Evolutionary conservation across 1,140 invertebrate genomes (phyloP).

Genomic region (Bathynomus jamesi): DNA sequence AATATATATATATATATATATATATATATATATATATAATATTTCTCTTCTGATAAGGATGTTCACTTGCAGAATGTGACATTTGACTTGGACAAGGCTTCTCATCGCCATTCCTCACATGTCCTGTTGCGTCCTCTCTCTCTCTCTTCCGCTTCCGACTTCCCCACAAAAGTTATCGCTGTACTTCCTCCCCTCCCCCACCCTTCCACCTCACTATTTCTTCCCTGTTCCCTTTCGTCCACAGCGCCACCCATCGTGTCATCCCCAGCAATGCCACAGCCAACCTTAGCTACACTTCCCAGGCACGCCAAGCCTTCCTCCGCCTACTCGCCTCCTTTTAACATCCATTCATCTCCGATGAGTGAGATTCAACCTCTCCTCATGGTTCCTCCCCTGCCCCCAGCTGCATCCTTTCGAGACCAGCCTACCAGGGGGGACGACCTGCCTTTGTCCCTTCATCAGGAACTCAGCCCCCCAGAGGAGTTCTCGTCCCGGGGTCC

Average conservation of each 20-base stretch:
- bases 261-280: neutral
- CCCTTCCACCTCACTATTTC: neutral
- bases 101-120: neutral
- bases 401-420: neutral
- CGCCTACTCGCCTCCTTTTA: neutral
- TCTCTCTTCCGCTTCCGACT: neutral
- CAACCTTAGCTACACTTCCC: neutral
- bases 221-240: neutral
- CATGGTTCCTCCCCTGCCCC: neutral
- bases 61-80: neutral
- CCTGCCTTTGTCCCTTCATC: neutral
- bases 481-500: neutral
- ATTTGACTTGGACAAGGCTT: neutral
- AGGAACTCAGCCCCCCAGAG: neutral
- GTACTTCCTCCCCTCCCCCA: too few relatives aligned
- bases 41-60: neutral
- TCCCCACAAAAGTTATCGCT: neutral
- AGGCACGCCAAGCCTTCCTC: neutral
- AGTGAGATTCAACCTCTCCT: neutral
- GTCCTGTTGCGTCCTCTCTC: neutral
- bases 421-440: neutral
- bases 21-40: neutral
- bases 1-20: neutral
- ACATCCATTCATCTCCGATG: neutral
- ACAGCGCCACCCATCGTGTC: neutral